Percentiles rank a stretch among this genome's conserved stretches.
These are phyloP conservation scores for Taenaris catops DNA, from an alignment of 2,888 invertebrate genomes.

Conservation along the genomic window DNA sequence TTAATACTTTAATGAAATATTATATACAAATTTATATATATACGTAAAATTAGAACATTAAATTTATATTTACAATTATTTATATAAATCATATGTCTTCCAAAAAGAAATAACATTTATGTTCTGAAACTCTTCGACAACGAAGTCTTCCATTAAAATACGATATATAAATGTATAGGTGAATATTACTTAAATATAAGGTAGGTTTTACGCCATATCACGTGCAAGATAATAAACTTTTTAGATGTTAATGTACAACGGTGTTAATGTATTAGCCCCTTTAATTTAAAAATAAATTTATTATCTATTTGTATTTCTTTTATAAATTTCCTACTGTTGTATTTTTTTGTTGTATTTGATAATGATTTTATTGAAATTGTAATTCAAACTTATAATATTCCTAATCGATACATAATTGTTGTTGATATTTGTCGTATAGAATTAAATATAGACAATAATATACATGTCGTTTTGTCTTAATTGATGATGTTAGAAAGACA, in stretches of 20 bases:
- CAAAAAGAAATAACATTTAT: slow-evolving; percentile 33
- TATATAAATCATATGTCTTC: slow-evolving; percentile 51
- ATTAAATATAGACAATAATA: slow-evolving; percentile 23
- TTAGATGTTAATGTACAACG: slow-evolving; percentile 6
- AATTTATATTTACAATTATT: slow-evolving; percentile 27
- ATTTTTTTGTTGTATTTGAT: neutral
- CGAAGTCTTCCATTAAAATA: slow-evolving; percentile 66
- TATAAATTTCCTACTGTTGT: too few relatives aligned
- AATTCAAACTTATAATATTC: too few relatives aligned
- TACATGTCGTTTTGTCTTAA: slow-evolving; percentile 5
- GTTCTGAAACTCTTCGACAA: slow-evolving; percentile 50
- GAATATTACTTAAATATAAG: slow-evolving; percentile 11
- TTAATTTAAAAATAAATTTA: too few relatives aligned
- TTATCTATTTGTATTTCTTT: too few relatives aligned
- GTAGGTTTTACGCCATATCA: slow-evolving; percentile 2
- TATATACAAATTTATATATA: slow-evolving; percentile 28
- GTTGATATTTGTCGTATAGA: slow-evolving; percentile 34
- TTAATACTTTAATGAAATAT: slow-evolving; percentile 25
- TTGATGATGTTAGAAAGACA: neutral
- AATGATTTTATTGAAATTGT: too few relatives aligned
- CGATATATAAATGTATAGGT: slow-evolving; percentile 26
- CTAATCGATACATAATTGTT: slow-evolving; percentile 29
- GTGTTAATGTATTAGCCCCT: slow-evolving; percentile 1
- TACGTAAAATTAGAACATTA: slow-evolving; percentile 25
- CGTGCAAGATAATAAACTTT: slow-evolving; percentile 12